Evolutionary conservation across 2,113 vertebrate species (phyloP), one percentile per base, ranked within the genome.

Genomic region (Pica pica): DNA sequence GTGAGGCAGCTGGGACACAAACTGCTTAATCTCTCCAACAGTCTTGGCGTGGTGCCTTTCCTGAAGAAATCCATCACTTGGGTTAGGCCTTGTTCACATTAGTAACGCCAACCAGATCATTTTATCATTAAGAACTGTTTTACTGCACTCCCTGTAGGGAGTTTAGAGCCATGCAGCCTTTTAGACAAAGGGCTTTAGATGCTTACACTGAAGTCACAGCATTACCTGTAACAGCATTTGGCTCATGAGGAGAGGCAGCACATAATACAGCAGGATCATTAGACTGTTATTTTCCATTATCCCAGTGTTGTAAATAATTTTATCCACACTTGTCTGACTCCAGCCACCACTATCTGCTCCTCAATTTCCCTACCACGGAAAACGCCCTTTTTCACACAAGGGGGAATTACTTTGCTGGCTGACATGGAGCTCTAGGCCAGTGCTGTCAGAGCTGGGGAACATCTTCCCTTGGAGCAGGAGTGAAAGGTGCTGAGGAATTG

Each of bases 11-110:
- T 99, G 99, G 0, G 99, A 99, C 31, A 99, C 99, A 90, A 99
- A 99, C 97, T 99, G 99, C 97, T 99, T 99, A 63, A 99, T 99
- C 97, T 99, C 99, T 7, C 99, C 99, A 16, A 99, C 99, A 0
- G 99, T 99, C 97, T 99, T 99, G 1, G 99, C 99, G 0, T 99
- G 99, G 95, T 99, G 99, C 47, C 99, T 98, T 50, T 99, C 99
- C 99, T 99, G 95, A 26, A 93, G 39, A 50, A 74, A 97, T 28
- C 88, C 16, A 6, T 52, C 6, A 2, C 52, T 37, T 11, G 27
- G 49, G 37, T 95, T 47, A 90, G 78, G 28, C 14, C 56, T 59
- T 42, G 57, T 39, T 92, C 63, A 23, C 9, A 9, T 35, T 24
- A 68, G 14, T 7, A 19, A 53, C 47, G 35, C 14, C 68, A 52